Evolutionary conservation across 2,113 vertebrate species (phyloP).

Genomic region (Pluvialis apricaria): DNA sequence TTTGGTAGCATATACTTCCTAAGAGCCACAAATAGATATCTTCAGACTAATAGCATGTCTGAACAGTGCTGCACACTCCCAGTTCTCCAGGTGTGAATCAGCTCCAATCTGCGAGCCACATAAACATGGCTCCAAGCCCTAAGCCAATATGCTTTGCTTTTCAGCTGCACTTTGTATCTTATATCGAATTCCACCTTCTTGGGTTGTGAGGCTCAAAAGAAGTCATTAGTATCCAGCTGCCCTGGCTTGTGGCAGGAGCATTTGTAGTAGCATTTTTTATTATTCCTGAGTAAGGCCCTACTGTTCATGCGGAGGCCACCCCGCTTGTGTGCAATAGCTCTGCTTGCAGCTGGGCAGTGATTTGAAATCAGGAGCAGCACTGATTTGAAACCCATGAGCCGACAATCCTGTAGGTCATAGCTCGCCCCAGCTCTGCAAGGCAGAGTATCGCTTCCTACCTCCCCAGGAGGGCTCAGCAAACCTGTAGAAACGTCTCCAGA

Average conservation of each 20-base stretch:
- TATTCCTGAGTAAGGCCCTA: neutral
- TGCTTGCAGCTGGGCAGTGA: neutral
- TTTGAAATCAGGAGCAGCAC: neutral
- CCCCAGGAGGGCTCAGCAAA: neutral
- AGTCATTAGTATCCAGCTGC: neutral
- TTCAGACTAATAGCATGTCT: neutral
- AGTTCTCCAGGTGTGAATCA: neutral
- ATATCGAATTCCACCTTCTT: fast-evolving
- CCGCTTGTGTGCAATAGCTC: neutral
- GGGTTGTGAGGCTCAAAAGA: neutral
- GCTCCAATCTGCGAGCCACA: neutral
- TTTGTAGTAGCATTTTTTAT: neutral
- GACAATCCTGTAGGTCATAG: neutral
- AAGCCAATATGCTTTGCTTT: neutral
- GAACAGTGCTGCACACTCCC: neutral
- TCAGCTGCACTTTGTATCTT: neutral
- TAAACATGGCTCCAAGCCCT: neutral
- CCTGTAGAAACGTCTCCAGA: neutral
- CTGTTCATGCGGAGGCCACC: neutral
- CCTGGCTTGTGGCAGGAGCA: neutral
- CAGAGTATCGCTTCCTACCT: neutral
- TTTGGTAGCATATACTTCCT: neutral
- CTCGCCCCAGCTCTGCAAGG: neutral
- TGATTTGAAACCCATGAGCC: neutral
- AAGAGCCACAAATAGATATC: neutral